Base-by-base conservation (phyloP, 2,888 invertebrate genomes). In the Autographa pulchrina region DNA sequence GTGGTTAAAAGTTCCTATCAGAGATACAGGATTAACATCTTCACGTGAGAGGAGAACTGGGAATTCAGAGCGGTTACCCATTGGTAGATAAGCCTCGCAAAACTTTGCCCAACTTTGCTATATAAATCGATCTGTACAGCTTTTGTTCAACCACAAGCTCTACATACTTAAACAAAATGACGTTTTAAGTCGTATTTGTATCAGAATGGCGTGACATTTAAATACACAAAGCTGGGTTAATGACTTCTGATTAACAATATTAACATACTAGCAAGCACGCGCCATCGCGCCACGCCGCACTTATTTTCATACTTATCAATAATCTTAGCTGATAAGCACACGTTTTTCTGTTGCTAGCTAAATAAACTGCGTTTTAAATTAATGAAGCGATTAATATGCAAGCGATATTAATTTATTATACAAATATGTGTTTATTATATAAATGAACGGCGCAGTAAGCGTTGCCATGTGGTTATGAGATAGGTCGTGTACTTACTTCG, bases 271-370 rank as follows among this genome's bases (percentile, higher is more conserved):
- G 48, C n/a, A 16, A 48, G n/a, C 48, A n/a, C 48, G 48, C 48
- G 48, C 16, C 48, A 48, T n/a, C 48, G 48, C 48, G 48, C 16
- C 48, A 48, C 48, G n/a, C 1, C n/a, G n/a, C 48, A 48, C n/a
- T 48, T 48, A 48, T 48, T 48, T 48, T 48, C 48, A 48, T n/a
- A 48, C 48, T 48, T 48, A 48, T 48, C 48, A 48, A 48, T n/a
- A 48, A 48, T 48, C 16, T 48, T 4, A 20, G 32, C 14, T 62
- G 48, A 69, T 66, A 52, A 65, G 67, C 58, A 48, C 52, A 54
- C 25, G 59, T 65, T 62, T 65, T 66, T 65, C 69, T 77, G 77
- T 77, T 70, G 7, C 70, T 2, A 77, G 62, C 59, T 41, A 41
- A 31, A 69, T 38, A 58, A 48, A 69, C 18, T 70, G 58, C 60